phyloP scores from a whole-genome alignment of 2,797 vertebrate species.

The Lophius americanus region DNA sequence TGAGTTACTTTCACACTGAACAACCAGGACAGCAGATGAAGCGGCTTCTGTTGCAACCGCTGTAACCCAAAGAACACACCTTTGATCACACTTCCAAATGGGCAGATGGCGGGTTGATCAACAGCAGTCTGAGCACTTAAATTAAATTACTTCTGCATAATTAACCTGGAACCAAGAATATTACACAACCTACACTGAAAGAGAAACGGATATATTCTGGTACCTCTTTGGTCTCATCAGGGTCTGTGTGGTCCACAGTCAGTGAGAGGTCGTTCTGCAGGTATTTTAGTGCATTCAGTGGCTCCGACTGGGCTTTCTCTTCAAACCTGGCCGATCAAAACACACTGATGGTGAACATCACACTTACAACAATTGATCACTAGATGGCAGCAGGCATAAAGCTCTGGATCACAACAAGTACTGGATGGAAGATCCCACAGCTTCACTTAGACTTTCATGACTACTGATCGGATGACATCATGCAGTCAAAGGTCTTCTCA shows the following conservation, averaged over 20 bases:
- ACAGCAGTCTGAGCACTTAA: too few species aligned
- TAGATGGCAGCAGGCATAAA: constrained; percentile 47
- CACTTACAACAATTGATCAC: constrained; percentile 38
- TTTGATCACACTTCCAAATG: too few species aligned
- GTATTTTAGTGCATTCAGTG: constrained; percentile 94
- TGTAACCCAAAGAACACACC: neutral
- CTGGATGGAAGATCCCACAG: neutral
- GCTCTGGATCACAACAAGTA: too few species aligned
- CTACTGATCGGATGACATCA: neutral
- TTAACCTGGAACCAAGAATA: too few species aligned
- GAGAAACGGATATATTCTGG: neutral
- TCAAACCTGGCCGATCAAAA: constrained; percentile 87
- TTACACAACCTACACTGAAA: too few species aligned
- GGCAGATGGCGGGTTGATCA: too few species aligned
- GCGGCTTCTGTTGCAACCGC: constrained; percentile 5
- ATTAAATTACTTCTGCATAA: neutral
- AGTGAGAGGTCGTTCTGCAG: constrained; percentile 96
- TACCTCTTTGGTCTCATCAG: constrained; percentile 98
- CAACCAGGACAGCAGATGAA: neutral
- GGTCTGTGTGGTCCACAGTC: constrained; percentile 98
- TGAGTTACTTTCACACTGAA: constrained; percentile 10
- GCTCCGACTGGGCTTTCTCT: constrained; percentile 96
- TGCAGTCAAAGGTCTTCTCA: neutral
- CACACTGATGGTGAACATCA: constrained; percentile 8
- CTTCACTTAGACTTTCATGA: neutral